phyloP scores from a whole-genome alignment of 2,888 invertebrate genomes.

The Pseudococcus viburni region DNA sequence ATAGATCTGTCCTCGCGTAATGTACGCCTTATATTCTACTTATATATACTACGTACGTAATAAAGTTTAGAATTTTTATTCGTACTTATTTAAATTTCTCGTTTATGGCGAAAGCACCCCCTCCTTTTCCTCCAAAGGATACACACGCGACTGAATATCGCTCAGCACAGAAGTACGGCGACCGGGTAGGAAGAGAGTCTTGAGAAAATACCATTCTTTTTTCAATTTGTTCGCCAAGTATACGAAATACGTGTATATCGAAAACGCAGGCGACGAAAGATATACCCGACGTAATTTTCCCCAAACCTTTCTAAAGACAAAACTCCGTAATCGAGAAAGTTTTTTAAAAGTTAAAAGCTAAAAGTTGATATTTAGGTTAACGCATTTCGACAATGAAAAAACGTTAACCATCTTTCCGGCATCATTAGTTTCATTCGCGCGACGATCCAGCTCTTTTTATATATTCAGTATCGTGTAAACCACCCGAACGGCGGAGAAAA shows the following conservation, averaged over 20 bases:
- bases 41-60: neutral
- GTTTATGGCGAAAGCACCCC: neutral
- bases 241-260: neutral
- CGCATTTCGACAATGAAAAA: constrained; percentile 45
- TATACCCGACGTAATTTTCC: neutral
- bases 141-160: constrained; percentile 17
- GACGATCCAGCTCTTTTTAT: constrained; percentile 16
- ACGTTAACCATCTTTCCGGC: constrained; percentile 41
- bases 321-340: constrained; percentile 54
- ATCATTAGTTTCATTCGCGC: constrained; percentile 17
- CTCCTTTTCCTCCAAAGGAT: neutral
- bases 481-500: neutral
- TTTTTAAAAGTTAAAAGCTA: constrained; percentile 45
- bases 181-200: neutral
- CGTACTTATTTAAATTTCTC: constrained; percentile 47
- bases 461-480: neutral
- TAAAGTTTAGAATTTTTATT: constrained; percentile 46
- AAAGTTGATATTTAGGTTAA: constrained; percentile 56
- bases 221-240: constrained; percentile 15
- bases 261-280: neutral
- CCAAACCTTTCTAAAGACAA: constrained; percentile 18
- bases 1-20: constrained; percentile 20
- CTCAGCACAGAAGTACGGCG: neutral
- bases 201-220: constrained; percentile 33
- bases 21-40: constrained; percentile 21